Conservation (phyloP, 2,113 vertebrate species). For the Alethe castanea region DNA sequence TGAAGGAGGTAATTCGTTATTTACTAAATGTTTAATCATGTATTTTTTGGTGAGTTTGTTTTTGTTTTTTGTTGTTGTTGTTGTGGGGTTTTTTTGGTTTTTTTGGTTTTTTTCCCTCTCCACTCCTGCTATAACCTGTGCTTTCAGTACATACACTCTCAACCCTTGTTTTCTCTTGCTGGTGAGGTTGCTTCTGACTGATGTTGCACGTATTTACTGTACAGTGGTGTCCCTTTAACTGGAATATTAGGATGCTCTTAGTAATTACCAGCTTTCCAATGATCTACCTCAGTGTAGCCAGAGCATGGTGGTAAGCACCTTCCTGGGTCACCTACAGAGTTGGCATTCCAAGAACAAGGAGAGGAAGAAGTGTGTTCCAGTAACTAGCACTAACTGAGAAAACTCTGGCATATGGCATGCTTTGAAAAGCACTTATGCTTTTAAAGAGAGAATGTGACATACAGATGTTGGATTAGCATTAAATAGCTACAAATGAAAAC, state of each 20-base stretch:
- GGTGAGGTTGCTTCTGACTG: background rate
- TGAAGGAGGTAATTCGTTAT: background rate
- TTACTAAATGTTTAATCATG: background rate
- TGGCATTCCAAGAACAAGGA: background rate
- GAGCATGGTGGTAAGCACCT: background rate
- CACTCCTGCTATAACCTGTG: background rate
- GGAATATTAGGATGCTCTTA: background rate
- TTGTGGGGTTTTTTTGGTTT: too few relatives aligned
- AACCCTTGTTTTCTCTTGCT: background rate
- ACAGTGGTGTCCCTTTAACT: background rate
- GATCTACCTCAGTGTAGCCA: background rate
- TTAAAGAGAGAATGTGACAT: slow-evolving; percentile 1
- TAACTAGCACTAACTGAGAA: background rate
- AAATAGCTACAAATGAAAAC: background rate
- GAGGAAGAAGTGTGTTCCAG: background rate
- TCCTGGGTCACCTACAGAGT: background rate
- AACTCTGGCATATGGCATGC: background rate
- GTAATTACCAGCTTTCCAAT: background rate
- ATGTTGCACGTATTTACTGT: background rate
- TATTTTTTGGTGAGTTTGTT: background rate
- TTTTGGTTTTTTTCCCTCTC: background rate
- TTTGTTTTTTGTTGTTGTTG: too few relatives aligned
- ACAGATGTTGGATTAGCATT: background rate
- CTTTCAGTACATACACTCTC: background rate
- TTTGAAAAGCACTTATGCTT: background rate